Conservation (phyloP, 2,797 vertebrate species). For the Sardinella longiceps region DNA sequence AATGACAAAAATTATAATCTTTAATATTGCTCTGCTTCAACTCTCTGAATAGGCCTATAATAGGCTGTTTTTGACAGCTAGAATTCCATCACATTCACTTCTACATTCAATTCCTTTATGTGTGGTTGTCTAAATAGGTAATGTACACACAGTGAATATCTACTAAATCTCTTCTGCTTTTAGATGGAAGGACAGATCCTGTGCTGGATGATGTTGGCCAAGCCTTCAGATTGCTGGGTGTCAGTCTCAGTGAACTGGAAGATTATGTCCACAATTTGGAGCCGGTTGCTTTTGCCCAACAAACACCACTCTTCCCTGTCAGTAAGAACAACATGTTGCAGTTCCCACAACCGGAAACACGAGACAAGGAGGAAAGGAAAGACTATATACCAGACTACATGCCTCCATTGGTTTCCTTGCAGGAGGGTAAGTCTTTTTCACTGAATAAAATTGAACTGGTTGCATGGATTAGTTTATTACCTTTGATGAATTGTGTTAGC, state of each 20-base stretch:
- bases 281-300: conserved; percentile 91
- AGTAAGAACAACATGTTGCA: conserved; percentile 97
- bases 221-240: conserved; percentile 94
- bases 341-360: conserved; percentile 75
- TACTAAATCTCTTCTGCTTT: neutral
- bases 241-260: conserved; percentile 93
- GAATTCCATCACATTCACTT: too few species aligned
- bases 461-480: neutral
- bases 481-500: neutral
- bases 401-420: conserved; percentile 93
- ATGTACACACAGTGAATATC: neutral
- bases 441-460: neutral
- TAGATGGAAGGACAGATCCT: conserved; percentile 97
- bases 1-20: neutral
- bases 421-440: conserved; percentile 83
- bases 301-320: conserved; percentile 92
- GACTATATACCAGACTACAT: conserved; percentile 95
- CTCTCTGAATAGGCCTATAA: too few species aligned
- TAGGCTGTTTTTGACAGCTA: too few species aligned
- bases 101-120: too few species aligned
- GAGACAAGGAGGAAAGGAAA: conserved; percentile 79
- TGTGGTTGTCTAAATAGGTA: neutral
- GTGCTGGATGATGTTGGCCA: conserved; percentile 94
- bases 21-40: too few species aligned
- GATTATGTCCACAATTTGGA: conserved; percentile 98